These are phyloP conservation scores for Tragulus kanchil DNA, from an alignment of 2,113 vertebrate genomes.

Conservation along the genomic window DNA sequence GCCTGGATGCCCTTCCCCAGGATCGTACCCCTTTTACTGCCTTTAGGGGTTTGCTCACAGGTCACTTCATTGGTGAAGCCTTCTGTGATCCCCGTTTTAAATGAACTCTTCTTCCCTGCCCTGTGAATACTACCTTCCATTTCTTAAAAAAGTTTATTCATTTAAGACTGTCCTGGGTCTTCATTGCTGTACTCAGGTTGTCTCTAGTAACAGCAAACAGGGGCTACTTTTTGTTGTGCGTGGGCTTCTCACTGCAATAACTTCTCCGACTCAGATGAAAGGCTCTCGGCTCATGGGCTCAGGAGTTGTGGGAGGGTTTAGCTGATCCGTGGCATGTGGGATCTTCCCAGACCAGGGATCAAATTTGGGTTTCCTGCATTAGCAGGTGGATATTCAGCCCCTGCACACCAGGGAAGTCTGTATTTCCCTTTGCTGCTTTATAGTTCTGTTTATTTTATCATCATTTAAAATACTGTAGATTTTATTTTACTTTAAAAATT, in stretches of 20 bases:
- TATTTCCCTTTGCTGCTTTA: background rate
- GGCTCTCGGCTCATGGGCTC: background rate
- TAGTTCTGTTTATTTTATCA: background rate
- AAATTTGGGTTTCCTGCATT: background rate
- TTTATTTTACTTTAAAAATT: background rate
- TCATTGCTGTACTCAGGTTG: background rate
- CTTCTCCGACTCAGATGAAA: background rate
- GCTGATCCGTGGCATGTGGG: background rate
- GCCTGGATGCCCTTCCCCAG: background rate
- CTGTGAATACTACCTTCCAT: background rate
- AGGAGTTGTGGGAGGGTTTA: background rate
- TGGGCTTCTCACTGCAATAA: background rate
- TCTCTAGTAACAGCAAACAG: background rate
- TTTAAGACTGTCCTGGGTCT: background rate
- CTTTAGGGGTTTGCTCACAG: background rate
- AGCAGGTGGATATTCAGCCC: background rate
- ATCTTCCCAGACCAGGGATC: background rate
- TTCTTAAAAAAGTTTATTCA: background rate
- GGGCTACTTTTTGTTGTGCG: background rate
- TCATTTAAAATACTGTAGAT: background rate
- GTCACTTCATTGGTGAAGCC: background rate
- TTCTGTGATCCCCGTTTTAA: constrained; percentile 5
- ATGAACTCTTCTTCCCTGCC: background rate
- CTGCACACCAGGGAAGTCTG: background rate
- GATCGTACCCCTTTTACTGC: background rate